A percentile compares a stretch with the other conserved stretches of the same genome.
phyloP scores from a whole-genome alignment of 2,797 vertebrate species.

The Pipistrellus kuhlii region DNA sequence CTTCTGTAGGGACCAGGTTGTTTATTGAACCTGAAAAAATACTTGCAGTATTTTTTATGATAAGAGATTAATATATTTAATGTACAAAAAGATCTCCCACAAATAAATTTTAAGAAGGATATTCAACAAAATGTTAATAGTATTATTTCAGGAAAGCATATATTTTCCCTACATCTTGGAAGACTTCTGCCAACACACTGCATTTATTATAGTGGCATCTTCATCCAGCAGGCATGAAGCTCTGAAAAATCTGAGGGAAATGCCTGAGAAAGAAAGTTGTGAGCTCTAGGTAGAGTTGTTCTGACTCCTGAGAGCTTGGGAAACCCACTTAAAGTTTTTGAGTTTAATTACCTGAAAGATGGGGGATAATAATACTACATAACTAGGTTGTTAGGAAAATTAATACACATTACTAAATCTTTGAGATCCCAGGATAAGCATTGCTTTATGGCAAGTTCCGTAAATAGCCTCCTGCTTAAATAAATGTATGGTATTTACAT shows the following conservation, averaged over 20 bases:
- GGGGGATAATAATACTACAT: neutral
- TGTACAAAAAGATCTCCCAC: neutral
- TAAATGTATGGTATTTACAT: conserved; percentile 13
- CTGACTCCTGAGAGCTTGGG: neutral
- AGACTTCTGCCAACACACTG: neutral
- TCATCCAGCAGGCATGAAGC: neutral
- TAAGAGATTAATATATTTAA: neutral
- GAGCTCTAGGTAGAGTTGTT: neutral
- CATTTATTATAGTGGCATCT: neutral
- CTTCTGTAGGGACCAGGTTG: neutral
- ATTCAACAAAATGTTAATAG: neutral
- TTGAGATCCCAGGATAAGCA: conserved; percentile 2
- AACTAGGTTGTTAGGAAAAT: conserved; percentile 51
- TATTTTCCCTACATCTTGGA: neutral
- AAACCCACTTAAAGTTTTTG: neutral
- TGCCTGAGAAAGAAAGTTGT: neutral
- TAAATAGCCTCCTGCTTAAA: conserved; percentile 4
- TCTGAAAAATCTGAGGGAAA: neutral
- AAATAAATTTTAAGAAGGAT: neutral
- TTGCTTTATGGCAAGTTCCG: neutral
- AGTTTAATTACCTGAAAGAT: conserved; percentile 41
- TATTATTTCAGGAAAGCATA: neutral
- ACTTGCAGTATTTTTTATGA: neutral
- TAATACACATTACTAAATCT: neutral
- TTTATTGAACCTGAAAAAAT: neutral